These are phyloP conservation scores for Caenorhabditis inopinata DNA, from an alignment of 1,140 invertebrate genomes.

Conservation along the genomic window DNA sequence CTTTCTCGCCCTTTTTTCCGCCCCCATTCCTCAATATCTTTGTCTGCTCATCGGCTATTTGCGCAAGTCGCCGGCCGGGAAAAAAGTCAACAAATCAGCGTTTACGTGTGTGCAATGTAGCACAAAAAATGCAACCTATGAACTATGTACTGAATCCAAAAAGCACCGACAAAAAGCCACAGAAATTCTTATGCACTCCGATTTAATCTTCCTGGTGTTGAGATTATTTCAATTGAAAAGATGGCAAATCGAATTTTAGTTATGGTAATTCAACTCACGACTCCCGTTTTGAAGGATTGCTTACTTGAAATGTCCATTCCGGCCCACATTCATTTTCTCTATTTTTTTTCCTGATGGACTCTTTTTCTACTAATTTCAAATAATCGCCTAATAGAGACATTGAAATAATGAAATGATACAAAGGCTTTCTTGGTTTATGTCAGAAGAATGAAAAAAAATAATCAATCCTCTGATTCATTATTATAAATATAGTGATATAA, in stretches of 20 bases:
- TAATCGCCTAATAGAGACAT: background rate
- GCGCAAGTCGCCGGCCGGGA: background rate
- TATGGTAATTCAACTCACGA: background rate
- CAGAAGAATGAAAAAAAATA: too few species aligned
- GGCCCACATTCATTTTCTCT: background rate
- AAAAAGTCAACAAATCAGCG: conserved; percentile 30
- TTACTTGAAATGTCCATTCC: conserved; percentile 27
- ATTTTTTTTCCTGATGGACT: background rate
- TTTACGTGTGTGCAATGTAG: conserved; percentile 11
- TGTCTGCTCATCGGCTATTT: conserved; percentile 18
- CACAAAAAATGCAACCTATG: conserved; percentile 8
- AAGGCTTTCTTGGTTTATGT: background rate
- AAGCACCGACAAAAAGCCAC: background rate
- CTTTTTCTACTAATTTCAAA: background rate
- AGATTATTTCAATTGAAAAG: background rate
- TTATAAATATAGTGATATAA: too few species aligned
- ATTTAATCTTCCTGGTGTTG: background rate
- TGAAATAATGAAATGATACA: background rate
- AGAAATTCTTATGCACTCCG: background rate
- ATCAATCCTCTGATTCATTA: too few species aligned
- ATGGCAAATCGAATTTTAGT: conserved; percentile 15
- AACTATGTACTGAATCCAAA: background rate
- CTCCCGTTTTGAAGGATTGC: background rate
- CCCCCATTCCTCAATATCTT: background rate
- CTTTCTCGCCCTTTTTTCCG: background rate